Base-by-base conservation (phyloP, 2,888 invertebrate genomes). In the Antitype chi region DNA sequence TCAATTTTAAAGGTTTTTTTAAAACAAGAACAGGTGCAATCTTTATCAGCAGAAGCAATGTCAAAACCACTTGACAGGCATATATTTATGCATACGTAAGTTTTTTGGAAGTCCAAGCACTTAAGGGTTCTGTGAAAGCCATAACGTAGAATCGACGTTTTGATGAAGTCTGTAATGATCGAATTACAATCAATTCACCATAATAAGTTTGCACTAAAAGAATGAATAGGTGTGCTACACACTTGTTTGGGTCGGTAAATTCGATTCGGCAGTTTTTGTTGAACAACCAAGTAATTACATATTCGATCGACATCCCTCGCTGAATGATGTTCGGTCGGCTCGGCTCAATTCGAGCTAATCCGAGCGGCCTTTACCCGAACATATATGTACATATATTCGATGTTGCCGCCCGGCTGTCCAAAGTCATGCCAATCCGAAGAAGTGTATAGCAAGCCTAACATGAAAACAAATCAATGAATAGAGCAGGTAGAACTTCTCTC, bases 21-120 rank as follows among this genome's bases (percentile, higher is more conserved):
- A 38, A 86, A 91, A 89, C 96, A 96, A 20, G 88, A 92, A 76
- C 96, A 96, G 11, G 64, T 62, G 76, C 96, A 96, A 25, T 91
- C 68, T 89, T 90, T 93, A 79, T 95, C 90, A 3, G 95, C 82
- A 60, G 90, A 72, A 17, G 95, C 95, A 1, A 94, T 85, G 55
- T 95, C 93, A 70, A 87, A 95, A 28, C 90, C 88, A 17, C 87
- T 72, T 84, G 93, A 91, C 68, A 93, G 82, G 87, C 96, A 96
- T 87, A 91, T 93, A 81, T 91, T 90, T 52, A 95, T 86, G 77
- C 96, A 96, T 11, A 92, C 17, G 85, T 90, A 95, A 7, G 93
- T 89, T 84, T 90, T 91, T 69, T 91, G 84, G 66, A 91, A 95
- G 57, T 90, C 81, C 49, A 76, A 47, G 77, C 96, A 96, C 2